These are phyloP conservation scores for Chrysomallon squamiferum DNA, from an alignment of 1,140 invertebrate species.

Conservation along the genomic window DNA sequence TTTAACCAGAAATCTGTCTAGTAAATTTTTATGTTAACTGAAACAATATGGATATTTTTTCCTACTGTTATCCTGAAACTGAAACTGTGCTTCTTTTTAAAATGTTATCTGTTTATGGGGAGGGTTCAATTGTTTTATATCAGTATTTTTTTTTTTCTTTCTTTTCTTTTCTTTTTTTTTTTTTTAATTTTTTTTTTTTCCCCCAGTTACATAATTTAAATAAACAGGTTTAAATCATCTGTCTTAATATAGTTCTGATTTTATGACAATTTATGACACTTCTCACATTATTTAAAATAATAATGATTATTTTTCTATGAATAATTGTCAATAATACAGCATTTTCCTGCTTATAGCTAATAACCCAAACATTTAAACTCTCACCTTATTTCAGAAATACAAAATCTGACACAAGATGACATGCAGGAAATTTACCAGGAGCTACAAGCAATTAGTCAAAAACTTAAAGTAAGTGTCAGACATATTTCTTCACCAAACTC, in stretches of 20 bases:
- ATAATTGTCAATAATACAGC: neutral
- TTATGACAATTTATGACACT: neutral
- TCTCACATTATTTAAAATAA: neutral
- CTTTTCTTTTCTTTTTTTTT: no score
- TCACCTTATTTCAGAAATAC: constrained; percentile 15
- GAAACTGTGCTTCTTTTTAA: no score
- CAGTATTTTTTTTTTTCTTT: no score
- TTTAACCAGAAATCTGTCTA: no score
- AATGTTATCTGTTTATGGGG: no score
- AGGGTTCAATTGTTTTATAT: no score
- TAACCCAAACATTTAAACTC: no score
- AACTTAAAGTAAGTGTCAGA: constrained; percentile 43
- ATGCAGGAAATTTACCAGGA: constrained; percentile 55
- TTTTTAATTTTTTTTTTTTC: no score
- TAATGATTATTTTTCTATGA: neutral
- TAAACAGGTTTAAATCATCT: neutral
- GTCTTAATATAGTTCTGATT: neutral
- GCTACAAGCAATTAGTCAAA: constrained; percentile 55
- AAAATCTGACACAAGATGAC: constrained; percentile 29
- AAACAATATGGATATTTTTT: no score
- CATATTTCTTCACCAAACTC: neutral
- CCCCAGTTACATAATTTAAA: neutral
- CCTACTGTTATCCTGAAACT: no score
- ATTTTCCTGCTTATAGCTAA: neutral
- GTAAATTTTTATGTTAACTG: no score